Evolutionary conservation across 2,797 vertebrate genomes (phyloP).

Genomic region (Coracias cyanogaster): DNA sequence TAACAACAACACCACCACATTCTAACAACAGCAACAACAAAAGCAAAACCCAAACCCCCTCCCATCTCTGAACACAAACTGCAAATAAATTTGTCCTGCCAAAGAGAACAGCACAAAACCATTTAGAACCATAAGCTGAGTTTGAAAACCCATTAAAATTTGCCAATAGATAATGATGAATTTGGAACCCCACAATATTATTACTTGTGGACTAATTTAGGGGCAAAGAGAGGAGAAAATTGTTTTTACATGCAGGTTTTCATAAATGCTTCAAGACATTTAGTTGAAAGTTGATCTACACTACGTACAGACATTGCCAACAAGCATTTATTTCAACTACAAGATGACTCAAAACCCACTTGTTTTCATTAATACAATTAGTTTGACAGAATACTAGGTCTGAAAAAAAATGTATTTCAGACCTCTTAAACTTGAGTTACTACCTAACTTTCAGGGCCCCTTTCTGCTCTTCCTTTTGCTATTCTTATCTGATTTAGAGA

Average conservation of each 20-base stretch:
- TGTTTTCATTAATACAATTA: not conserved
- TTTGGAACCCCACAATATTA: not conserved
- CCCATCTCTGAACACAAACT: conserved; percentile 10
- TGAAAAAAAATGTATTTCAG: not conserved
- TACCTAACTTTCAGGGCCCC: not conserved
- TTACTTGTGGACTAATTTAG: not conserved
- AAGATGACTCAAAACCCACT: not conserved
- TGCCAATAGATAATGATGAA: conserved; percentile 23
- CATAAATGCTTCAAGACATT: not conserved
- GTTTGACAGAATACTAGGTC: not conserved
- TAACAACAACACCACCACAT: not conserved
- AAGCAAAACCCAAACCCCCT: not conserved
- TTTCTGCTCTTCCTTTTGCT: not conserved
- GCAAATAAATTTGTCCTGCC: not conserved
- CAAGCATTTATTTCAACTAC: not conserved
- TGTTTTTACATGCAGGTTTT: not conserved
- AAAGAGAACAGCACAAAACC: conserved; percentile 19
- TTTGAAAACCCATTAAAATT: not conserved
- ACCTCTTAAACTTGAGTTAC: not conserved
- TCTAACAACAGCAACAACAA: not conserved
- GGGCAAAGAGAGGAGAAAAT: not conserved
- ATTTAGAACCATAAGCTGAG: not conserved
- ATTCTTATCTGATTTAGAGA: not conserved
- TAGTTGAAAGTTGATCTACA: not conserved
- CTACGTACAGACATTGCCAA: not conserved